Evolutionary conservation across 1,140 invertebrate genomes (phyloP), one percentile per base, ranked within the genome.

Genomic region (Zaprionus lachaisei): DNA sequence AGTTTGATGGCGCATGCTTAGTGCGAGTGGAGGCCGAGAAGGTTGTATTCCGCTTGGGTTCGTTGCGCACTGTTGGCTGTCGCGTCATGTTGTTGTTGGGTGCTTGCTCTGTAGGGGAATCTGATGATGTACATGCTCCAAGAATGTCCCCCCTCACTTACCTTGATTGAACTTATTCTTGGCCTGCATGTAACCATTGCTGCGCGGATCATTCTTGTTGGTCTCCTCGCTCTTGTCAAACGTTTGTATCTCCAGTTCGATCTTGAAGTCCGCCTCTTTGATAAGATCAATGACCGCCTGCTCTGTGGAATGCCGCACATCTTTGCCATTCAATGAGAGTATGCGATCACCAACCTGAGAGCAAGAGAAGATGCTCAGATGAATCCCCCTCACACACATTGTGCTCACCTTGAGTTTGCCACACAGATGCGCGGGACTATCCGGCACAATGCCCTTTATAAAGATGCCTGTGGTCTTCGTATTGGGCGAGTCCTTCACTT

Each of bases 241-340:
- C 81, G 97, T 99, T 94, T 99, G 98, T 26, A 99, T 97, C 37
- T 98, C 94, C 90, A 99, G 97, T 17, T 95, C 95, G 58, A 99
- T 98, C 58, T 97, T 97, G 93, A 97, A 98, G 44, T 96, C 95
- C 51, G 98, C 96, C 74, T 97, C 97, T 92, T 98, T 96, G 83
- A 99, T 99, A 2, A 98, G 96, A 93, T 98, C 96, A n/a, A 99
- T 98, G 9, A 98, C 98, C 80, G 96, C 94, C 89, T 99, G 98
- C 92, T 99, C 98, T 78, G 97, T 97, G 14, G 98, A 97, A 83
- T 97, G 95, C 72, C 97, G 94, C 38, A 99, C 95, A 94, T 99
- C 97, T 47, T 96, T 95, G 4, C 97, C 98, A 92, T 99, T 98
- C n/a, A 99, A 98, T 94, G 98, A 96, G 67, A 98, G 93, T 90